Evolutionary conservation across 2,797 vertebrate genomes (phyloP).

Genomic region (Bovichtus diacanthus): DNA sequence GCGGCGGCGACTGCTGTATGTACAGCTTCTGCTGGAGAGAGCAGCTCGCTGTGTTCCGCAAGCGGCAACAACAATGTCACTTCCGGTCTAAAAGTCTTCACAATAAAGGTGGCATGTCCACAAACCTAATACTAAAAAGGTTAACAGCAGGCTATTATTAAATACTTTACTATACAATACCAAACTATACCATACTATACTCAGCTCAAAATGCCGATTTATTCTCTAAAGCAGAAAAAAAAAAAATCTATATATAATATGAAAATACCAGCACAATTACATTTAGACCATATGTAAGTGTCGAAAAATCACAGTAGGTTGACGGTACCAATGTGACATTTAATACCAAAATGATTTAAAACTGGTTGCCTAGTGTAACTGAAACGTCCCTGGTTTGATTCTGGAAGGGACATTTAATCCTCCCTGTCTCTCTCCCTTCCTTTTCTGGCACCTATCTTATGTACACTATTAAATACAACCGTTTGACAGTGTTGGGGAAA

Average conservation of each 20-base stretch:
- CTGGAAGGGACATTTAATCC: neutral
- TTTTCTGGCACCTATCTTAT: too few relatives aligned
- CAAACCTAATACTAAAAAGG: neutral
- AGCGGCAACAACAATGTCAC: accelerated
- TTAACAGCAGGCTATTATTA: too few relatives aligned
- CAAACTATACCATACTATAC: too few relatives aligned
- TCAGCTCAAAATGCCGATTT: neutral
- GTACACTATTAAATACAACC: neutral
- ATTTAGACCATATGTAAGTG: neutral
- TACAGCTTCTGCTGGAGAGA: neutral
- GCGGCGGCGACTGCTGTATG: conserved; percentile 49
- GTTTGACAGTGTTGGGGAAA: neutral
- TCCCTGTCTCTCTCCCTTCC: neutral
- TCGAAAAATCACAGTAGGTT: neutral
- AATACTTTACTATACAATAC: too few relatives aligned
- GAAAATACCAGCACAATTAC: too few relatives aligned
- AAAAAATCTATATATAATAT: too few relatives aligned
- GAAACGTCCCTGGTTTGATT: neutral
- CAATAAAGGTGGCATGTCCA: conserved; percentile 32
- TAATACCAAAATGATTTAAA: neutral
- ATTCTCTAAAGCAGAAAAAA: neutral
- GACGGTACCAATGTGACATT: neutral
- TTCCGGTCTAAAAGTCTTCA: conserved; percentile 43
- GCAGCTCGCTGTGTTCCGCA: neutral
- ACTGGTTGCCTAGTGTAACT: neutral